Percentiles rank a stretch among this genome's conserved stretches.
Evolutionary conservation across 2,888 invertebrate genomes (phyloP).

Genomic region (Polydrusus tereticollis): DNA sequence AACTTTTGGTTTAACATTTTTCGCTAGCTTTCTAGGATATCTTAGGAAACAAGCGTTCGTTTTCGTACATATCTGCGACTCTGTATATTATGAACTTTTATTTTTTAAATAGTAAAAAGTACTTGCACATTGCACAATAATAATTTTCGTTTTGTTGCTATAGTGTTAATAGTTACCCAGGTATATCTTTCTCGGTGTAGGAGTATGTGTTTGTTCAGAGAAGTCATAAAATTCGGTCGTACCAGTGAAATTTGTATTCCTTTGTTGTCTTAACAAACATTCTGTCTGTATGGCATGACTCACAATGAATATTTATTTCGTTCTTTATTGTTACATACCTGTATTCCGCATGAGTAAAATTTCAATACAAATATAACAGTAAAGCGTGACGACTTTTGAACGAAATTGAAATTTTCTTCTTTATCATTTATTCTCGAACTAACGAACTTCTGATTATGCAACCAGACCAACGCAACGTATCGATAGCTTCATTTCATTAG

Average conservation of each 20-base stretch:
- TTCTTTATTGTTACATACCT: conserved; percentile 33
- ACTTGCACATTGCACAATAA: background rate
- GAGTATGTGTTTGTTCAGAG: conserved; percentile 12
- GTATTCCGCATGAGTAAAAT: conserved; percentile 29
- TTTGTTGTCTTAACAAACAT: conserved; percentile 38
- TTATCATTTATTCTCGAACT: background rate
- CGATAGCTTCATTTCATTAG: too few relatives aligned
- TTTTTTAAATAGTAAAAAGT: too few relatives aligned
- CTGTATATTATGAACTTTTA: too few relatives aligned
- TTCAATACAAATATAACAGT: conserved; percentile 26
- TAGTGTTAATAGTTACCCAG: too few relatives aligned
- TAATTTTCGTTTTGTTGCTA: background rate
- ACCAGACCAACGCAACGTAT: too few relatives aligned
- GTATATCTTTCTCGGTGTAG: conserved; percentile 16
- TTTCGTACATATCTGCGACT: too few relatives aligned
- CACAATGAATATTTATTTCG: conserved; percentile 33
- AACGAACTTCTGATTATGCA: background rate
- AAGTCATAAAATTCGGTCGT: conserved; percentile 22
- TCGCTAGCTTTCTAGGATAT: too few relatives aligned
- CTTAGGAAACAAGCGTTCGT: too few relatives aligned
- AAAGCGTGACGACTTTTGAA: conserved; percentile 1
- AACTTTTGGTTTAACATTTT: too few relatives aligned
- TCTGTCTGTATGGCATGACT: conserved; percentile 28
- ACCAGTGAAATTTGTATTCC: conserved; percentile 29
- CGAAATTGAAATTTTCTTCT: conserved; percentile 10